Evolutionary conservation across 2,113 vertebrate genomes (phyloP).

Genomic region (Montifringilla adamsi): DNA sequence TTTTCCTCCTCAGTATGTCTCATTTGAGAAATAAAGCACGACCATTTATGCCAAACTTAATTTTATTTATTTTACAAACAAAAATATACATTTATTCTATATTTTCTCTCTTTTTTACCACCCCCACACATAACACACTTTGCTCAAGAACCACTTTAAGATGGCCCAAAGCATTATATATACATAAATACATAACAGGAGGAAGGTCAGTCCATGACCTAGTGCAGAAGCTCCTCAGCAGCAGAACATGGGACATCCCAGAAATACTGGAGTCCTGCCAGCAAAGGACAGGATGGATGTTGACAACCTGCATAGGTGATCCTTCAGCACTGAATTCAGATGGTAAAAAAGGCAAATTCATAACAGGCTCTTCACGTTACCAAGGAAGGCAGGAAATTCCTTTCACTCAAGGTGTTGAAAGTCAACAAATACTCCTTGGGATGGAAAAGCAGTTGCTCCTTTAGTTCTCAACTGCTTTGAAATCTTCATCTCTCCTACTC

Average conservation of each 20-base stretch:
- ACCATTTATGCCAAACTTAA: constrained; percentile 61
- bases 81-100: constrained; percentile 68
- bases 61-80: constrained; percentile 69
- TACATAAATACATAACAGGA: constrained; percentile 5
- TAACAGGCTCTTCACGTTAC: not conserved
- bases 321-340: not conserved
- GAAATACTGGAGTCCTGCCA: not conserved
- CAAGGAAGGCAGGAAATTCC: not conserved
- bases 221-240: constrained; percentile 44
- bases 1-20: not conserved
- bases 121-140: not conserved
- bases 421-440: not conserved
- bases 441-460: not conserved
- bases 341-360: not conserved
- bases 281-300: not conserved
- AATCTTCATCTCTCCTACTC: not conserved
- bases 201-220: constrained; percentile 8
- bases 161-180: not conserved
- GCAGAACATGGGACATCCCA: not conserved
- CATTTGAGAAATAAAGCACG: not conserved
- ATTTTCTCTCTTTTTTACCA: constrained; percentile 28
- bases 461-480: not conserved
- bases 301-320: not conserved
- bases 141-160: constrained; percentile 9
- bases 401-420: not conserved